Evolutionary conservation across 2,888 invertebrate genomes (phyloP).

Genomic region (Dioctria linearis): DNA sequence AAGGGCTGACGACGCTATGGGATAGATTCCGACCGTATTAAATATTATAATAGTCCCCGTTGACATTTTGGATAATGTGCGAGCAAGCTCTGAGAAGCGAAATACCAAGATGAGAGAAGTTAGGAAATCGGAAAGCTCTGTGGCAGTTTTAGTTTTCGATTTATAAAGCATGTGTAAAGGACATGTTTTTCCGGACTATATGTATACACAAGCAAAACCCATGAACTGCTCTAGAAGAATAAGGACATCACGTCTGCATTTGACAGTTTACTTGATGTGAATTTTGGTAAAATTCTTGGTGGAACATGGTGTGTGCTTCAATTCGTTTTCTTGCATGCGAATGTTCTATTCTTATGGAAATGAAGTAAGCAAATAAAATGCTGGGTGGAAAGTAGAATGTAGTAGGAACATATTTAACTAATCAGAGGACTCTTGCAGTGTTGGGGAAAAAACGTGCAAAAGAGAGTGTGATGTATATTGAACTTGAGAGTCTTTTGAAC

Average conservation of each 20-base stretch:
- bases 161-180: not conserved
- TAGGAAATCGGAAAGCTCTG: not conserved
- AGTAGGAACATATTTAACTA: not conserved
- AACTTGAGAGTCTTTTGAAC: too few species aligned
- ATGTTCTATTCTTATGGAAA: constrained; percentile 21
- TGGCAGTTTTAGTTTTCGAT: constrained; percentile 14
- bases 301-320: constrained; percentile 2
- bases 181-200: not conserved
- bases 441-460: not conserved
- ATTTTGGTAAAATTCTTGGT: not conserved
- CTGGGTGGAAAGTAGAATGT: too few species aligned
- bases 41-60: not conserved
- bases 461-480: too few species aligned
- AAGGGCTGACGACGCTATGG: not conserved
- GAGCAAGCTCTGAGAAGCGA: not conserved
- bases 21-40: not conserved
- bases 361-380: constrained; percentile 17
- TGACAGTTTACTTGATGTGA: constrained; percentile 47
- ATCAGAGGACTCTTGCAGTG: too few species aligned
- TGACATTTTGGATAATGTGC: constrained; percentile 11
- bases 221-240: not conserved
- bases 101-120: not conserved
- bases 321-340: constrained; percentile 7
- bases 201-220: not conserved
- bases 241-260: not conserved